Evolutionary conservation across 1,140 invertebrate species (phyloP).

Genomic region (Drosophila novamexicana): DNA sequence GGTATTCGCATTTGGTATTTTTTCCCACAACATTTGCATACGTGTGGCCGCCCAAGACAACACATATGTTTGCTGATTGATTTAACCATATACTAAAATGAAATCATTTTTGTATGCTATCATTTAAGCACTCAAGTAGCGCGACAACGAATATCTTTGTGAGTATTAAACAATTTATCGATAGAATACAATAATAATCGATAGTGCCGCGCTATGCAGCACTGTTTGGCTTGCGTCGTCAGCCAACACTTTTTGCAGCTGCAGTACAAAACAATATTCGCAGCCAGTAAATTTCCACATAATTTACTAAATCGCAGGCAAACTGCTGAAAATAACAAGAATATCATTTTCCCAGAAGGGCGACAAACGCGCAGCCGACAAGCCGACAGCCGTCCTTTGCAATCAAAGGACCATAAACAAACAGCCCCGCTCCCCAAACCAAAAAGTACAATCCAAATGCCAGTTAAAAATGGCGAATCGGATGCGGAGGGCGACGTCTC

Average conservation of each 20-base stretch:
- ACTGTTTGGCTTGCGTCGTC: slow-evolving; percentile 19
- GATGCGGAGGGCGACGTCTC: slow-evolving; percentile 86
- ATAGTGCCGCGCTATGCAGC: slow-evolving; percentile 12
- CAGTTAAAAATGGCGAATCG: slow-evolving; percentile 86
- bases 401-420: neutral
- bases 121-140: too few species aligned
- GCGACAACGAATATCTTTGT: too few species aligned
- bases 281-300: slow-evolving; percentile 7
- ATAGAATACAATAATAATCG: neutral
- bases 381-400: too few species aligned
- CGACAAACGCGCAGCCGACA: too few species aligned
- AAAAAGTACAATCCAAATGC: slow-evolving; percentile 67
- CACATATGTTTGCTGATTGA: too few species aligned
- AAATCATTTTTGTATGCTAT: too few species aligned
- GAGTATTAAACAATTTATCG: neutral
- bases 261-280: slow-evolving; percentile 37
- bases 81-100: too few species aligned
- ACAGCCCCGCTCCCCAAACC: neutral
- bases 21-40: neutral
- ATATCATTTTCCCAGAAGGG: too few species aligned
- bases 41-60: neutral
- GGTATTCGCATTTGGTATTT: slow-evolving; percentile 6
- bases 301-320: neutral
- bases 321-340: neutral
- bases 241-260: slow-evolving; percentile 45